Evolutionary conservation across 2,113 vertebrate genomes (phyloP).

Genomic region (Sorex fumeus): DNA sequence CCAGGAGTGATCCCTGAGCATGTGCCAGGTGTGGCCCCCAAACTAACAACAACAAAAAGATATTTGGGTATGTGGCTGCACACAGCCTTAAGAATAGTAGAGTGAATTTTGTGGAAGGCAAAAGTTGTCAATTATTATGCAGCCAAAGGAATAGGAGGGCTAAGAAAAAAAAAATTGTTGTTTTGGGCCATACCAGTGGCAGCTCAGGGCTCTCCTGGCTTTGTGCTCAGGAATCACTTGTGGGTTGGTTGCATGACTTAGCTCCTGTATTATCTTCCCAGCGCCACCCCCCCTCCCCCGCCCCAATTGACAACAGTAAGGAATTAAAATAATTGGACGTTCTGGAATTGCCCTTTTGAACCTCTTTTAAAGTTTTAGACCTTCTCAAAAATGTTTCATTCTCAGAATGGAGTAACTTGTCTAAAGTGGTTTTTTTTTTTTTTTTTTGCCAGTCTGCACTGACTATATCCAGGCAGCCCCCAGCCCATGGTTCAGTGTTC

Average conservation of each 20-base stretch:
- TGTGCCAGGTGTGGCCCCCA: too few relatives aligned
- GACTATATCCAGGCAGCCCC: neutral
- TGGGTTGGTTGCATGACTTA: too few relatives aligned
- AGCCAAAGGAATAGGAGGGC: neutral
- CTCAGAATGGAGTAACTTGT: neutral
- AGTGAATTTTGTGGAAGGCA: slow-evolving; percentile 41
- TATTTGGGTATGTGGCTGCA: neutral
- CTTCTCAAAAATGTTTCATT: slow-evolving; percentile 36
- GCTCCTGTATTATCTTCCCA: too few relatives aligned
- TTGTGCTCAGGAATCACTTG: too few relatives aligned
- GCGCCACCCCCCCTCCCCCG: too few relatives aligned
- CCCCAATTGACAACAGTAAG: neutral
- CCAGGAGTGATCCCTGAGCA: too few relatives aligned
- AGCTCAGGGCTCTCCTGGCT: too few relatives aligned
- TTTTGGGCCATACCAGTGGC: too few relatives aligned
- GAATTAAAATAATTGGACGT: slow-evolving; percentile 5
- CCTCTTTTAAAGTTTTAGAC: neutral
- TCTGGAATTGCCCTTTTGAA: neutral
- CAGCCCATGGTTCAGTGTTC: neutral
- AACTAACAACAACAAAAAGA: too few relatives aligned
- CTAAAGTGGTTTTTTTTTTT: neutral
- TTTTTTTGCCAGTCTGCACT: neutral
- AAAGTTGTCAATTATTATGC: slow-evolving; percentile 20
- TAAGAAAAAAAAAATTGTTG: slow-evolving; percentile 52
- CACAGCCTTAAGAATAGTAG: neutral